phyloP scores from a whole-genome alignment of 2,888 invertebrate species.

The Syrista parreyssii region DNA sequence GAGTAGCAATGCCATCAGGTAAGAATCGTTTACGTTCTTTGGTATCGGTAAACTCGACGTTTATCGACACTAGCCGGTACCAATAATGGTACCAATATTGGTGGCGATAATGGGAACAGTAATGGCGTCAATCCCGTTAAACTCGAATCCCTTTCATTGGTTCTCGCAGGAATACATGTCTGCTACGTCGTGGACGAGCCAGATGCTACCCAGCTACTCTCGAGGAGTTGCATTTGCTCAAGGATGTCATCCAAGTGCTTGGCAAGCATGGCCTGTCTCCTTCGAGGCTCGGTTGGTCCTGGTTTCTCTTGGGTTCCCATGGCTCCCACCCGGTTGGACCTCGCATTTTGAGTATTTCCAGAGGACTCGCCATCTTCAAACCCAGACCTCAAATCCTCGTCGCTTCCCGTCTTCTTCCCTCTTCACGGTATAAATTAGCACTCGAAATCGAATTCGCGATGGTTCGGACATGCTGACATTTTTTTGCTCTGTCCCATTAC shows the following conservation, averaged over 20 bases:
- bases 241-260: conserved; percentile 47
- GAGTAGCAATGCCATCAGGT: not conserved
- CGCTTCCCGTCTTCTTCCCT: not conserved
- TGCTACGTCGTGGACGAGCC: conserved; percentile 28
- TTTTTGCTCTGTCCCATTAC: not conserved
- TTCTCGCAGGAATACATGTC: conserved; percentile 30
- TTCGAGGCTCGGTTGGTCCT: conserved; percentile 8
- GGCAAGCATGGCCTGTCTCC: conserved; percentile 37
- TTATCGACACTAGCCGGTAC: not conserved
- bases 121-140: conserved; percentile 5
- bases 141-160: conserved; percentile 22
- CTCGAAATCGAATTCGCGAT: not conserved
- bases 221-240: conserved; percentile 42
- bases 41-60: not conserved
- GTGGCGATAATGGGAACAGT: conserved; percentile 18
- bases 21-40: not conserved
- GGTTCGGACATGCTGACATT: not conserved
- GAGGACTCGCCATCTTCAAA: not conserved
- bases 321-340: not conserved
- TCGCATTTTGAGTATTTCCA: not conserved
- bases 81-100: not conserved
- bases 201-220: conserved; percentile 27
- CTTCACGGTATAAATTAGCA: not conserved
- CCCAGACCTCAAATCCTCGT: not conserved
- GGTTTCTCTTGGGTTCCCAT: not conserved